Evolutionary conservation across 2,797 vertebrate genomes (phyloP).

Genomic region (Peromyscus aztecus): DNA sequence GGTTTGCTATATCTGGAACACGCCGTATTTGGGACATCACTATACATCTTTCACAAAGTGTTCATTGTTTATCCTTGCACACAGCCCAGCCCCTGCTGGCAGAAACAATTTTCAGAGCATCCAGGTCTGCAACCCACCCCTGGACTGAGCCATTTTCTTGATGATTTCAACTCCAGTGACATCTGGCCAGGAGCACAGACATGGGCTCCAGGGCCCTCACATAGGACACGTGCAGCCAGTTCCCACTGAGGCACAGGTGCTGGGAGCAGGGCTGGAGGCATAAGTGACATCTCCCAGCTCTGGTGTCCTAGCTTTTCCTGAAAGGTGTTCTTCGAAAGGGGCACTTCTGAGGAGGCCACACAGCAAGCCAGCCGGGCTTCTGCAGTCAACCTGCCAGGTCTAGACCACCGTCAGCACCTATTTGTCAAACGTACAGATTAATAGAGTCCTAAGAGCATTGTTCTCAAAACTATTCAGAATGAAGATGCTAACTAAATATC

Average conservation of each 20-base stretch:
- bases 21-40: background rate
- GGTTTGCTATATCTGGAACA: background rate
- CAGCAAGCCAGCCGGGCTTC: background rate
- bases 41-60: background rate
- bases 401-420: background rate
- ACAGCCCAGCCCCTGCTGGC: background rate
- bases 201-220: background rate
- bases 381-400: background rate
- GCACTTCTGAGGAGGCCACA: background rate
- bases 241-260: background rate
- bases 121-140: background rate
- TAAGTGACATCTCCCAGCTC: background rate
- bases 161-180: background rate
- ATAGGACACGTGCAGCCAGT: background rate
- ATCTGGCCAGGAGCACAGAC: background rate
- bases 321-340: background rate
- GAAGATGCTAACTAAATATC: slow-evolving; percentile 54
- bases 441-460: slow-evolving; percentile 10
- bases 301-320: background rate
- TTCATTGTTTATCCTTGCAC: background rate
- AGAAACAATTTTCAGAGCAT: background rate
- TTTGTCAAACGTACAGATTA: slow-evolving; percentile 45
- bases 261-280: too few species aligned
- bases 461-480: slow-evolving; percentile 43
- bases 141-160: background rate